Base-by-base conservation (phyloP, 2,113 vertebrate genomes). In the Scytalopus superciliaris region DNA sequence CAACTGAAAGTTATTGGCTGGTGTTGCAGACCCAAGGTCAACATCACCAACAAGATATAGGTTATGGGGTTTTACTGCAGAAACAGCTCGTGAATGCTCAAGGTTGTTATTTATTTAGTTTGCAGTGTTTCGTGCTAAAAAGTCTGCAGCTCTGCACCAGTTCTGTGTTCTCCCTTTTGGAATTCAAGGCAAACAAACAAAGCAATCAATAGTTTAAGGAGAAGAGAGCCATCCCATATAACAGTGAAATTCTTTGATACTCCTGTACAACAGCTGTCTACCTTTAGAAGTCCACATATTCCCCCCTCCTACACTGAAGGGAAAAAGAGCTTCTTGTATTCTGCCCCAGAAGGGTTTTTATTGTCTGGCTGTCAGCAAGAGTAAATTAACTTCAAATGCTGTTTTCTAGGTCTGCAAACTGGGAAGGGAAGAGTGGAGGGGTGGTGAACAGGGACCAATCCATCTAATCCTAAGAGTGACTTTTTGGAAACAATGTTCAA, bases 251-350 rank as follows among this genome's bases (percentile, higher is more conserved):
- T 39, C 37, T 60, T 76, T 53, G 76, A 80, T 27, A 16, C 6
- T 89, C 57, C 40, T 47, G 25, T 52, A 44, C 44, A 76, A 30
- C 27, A 62, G 30, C 39, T 70, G 25, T 37, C 31, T 56, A 30
- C 44, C 19, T 45, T 55, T 12, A 27, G 7, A 50, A 60, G 9
- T 35, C 49, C 53, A 68, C 24, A 68, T 3, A 50, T 39, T 2
- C 4, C 4, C 18, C 18, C 3, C 2, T 7, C 22, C 15, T 3
- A 4, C 6, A 10, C 14, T 16, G 21, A 37, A 44, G 17, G 8
- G 18, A 8, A 45, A 68, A 60, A 70, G 8, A 52, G 7, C 19
- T 66, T 22, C 33, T 42, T 68, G 5, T 17, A 15, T 64, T 66
- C 33, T 14, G 2, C 18, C 10, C 80, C 44, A 16, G 53, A 68